Evolutionary conservation across 2,113 vertebrate species (phyloP).

Genomic region (Larimichthys crocea): DNA sequence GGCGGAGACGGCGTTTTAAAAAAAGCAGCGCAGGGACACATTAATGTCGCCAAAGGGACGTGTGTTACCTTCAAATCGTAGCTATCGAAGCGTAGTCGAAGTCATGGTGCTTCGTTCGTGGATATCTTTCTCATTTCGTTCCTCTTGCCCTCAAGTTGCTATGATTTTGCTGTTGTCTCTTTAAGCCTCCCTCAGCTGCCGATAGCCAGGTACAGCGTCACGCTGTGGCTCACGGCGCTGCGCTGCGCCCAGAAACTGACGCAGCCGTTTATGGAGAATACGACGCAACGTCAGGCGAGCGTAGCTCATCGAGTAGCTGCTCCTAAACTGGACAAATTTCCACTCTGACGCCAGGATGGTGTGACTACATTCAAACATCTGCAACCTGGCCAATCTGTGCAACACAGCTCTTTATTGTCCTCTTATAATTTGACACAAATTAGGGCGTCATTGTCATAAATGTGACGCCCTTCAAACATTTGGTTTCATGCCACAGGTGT

Average conservation of each 20-base stretch:
- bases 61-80: conserved; percentile 72
- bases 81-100: too few relatives aligned
- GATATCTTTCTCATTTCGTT: conserved; percentile 56
- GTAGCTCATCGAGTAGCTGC: neutral
- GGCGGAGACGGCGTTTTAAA: conserved; percentile 12
- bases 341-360: neutral
- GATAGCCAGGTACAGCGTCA: conserved; percentile 74
- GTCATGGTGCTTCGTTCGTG: conserved; percentile 72
- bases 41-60: neutral
- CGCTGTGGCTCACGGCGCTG: conserved; percentile 53
- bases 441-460: neutral
- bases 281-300: conserved; percentile 1
- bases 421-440: neutral
- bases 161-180: conserved; percentile 83
- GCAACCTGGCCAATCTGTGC: neutral
- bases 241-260: conserved; percentile 65
- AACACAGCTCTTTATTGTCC: neutral
- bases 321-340: neutral
- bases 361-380: neutral
- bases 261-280: conserved; percentile 74
- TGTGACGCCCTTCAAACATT: neutral
- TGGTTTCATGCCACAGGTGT: neutral
- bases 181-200: conserved; percentile 81
- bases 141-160: conserved; percentile 70
- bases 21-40: conserved; percentile 6